phyloP scores from a whole-genome alignment of 2,113 vertebrate genomes.

The Phalacrocorax carbo region DNA sequence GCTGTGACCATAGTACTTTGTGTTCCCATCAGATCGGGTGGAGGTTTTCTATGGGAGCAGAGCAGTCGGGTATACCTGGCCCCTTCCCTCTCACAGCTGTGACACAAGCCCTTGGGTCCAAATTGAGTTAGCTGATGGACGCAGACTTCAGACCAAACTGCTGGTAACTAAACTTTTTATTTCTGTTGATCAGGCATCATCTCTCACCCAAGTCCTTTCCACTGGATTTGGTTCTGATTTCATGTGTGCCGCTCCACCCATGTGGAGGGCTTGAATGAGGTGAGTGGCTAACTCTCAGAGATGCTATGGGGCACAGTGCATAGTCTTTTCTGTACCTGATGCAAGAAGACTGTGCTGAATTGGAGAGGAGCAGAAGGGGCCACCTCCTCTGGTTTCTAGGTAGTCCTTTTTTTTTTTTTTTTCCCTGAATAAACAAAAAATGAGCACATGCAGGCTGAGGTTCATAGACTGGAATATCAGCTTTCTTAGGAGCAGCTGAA shows the following conservation, averaged over 20 bases:
- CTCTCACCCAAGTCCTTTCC: conserved; percentile 21
- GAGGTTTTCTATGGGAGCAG: conserved; percentile 88
- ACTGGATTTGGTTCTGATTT: conserved; percentile 52
- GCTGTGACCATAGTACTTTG: conserved; percentile 4
- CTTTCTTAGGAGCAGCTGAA: not conserved
- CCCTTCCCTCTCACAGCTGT: conserved; percentile 73
- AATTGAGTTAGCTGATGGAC: conserved; percentile 87
- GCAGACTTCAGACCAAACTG: conserved; percentile 87
- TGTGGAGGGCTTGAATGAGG: not conserved
- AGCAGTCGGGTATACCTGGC: conserved; percentile 88
- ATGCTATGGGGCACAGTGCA: not conserved
- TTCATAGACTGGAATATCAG: not conserved
- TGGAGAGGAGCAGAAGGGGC: not conserved
- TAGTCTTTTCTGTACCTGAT: not conserved
- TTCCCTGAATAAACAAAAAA: not conserved
- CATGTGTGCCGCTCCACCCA: not conserved
- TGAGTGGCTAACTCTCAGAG: not conserved
- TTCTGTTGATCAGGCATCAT: conserved; percentile 46
- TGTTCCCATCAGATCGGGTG: conserved; percentile 80
- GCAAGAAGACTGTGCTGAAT: not conserved
- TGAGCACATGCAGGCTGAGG: not conserved
- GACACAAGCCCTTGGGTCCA: conserved; percentile 90
- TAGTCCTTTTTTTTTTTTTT: not conserved
- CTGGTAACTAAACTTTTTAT: conserved; percentile 82
- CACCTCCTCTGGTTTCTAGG: not conserved